Conservation (phyloP, 1,140 invertebrate genomes). For the Drosophila ohnishii region DNA sequence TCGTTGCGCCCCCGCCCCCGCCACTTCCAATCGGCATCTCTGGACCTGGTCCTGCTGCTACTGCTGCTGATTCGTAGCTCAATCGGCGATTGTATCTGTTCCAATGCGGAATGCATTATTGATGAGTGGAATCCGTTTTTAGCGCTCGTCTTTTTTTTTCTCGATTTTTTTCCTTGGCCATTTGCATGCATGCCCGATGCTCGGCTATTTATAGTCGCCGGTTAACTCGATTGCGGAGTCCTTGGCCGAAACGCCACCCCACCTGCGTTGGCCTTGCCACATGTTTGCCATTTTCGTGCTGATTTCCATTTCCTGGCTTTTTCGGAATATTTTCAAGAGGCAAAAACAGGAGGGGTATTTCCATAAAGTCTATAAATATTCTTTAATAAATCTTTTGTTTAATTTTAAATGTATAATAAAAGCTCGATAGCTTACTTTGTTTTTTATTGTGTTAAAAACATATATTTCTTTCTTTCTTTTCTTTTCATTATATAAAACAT, state of each 20-base stretch:
- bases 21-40: slow-evolving; percentile 12
- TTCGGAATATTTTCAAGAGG: not conserved
- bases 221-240: slow-evolving; percentile 47
- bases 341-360: too few relatives aligned
- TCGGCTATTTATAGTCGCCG: slow-evolving; percentile 53
- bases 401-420: too few relatives aligned
- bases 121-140: slow-evolving; percentile 52
- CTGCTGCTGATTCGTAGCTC: slow-evolving; percentile 18
- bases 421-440: too few relatives aligned
- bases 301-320: slow-evolving; percentile 30
- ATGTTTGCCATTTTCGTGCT: slow-evolving; percentile 50
- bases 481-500: too few relatives aligned
- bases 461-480: not conserved
- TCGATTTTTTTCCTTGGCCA: slow-evolving; percentile 17
- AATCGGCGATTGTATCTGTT: slow-evolving; percentile 26
- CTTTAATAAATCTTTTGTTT: not conserved
- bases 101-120: slow-evolving; percentile 68
- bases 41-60: not conserved
- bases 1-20: slow-evolving; percentile 7
- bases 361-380: not conserved
- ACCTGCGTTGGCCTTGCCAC: slow-evolving; percentile 38
- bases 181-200: slow-evolving; percentile 55
- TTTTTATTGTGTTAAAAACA: not conserved
- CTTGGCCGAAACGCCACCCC: slow-evolving; percentile 24
- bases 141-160: slow-evolving; percentile 15